Conservation (phyloP, 2,797 vertebrate species). For the Lagocephalus sceleratus region DNA sequence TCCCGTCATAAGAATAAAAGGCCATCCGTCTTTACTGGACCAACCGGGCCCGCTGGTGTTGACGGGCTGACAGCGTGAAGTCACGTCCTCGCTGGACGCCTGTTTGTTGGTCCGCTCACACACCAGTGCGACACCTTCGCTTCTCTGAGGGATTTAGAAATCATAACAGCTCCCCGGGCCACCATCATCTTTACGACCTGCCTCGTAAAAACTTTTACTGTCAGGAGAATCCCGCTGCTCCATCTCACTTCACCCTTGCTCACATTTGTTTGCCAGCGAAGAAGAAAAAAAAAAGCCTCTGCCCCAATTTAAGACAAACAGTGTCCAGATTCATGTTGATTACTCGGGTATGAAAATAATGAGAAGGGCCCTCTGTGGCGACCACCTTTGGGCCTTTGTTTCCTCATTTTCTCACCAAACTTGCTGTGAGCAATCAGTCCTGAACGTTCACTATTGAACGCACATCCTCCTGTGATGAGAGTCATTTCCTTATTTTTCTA, state of each 20-base stretch:
- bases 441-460: background rate
- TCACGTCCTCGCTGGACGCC: conserved; percentile 5
- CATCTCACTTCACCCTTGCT: conserved; percentile 9
- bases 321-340: conserved; percentile 52
- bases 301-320: conserved; percentile 44
- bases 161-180: conserved; percentile 26
- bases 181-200: conserved; percentile 20
- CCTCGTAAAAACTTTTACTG: conserved; percentile 23
- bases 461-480: too few relatives aligned
- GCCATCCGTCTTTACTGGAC: conserved; percentile 17
- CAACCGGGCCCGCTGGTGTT: too few relatives aligned
- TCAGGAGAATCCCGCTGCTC: conserved; percentile 16
- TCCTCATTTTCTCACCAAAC: conserved; percentile 6
- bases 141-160: conserved; percentile 34
- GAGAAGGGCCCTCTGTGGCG: conserved; percentile 35
- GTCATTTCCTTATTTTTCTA: too few relatives aligned
- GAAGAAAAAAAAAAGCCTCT: conserved; percentile 4
- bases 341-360: conserved; percentile 77
- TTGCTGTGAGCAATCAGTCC: background rate
- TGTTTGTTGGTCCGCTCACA: conserved; percentile 19
- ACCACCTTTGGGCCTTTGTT: conserved; percentile 21
- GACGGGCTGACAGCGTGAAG: too few relatives aligned
- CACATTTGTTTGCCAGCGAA: conserved; percentile 19
- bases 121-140: conserved; percentile 37
- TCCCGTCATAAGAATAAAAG: conserved; percentile 47